Evolutionary conservation across 2,888 invertebrate genomes (phyloP), one percentile per base, ranked within the genome.

Genomic region (Drosophila ezoana): DNA sequence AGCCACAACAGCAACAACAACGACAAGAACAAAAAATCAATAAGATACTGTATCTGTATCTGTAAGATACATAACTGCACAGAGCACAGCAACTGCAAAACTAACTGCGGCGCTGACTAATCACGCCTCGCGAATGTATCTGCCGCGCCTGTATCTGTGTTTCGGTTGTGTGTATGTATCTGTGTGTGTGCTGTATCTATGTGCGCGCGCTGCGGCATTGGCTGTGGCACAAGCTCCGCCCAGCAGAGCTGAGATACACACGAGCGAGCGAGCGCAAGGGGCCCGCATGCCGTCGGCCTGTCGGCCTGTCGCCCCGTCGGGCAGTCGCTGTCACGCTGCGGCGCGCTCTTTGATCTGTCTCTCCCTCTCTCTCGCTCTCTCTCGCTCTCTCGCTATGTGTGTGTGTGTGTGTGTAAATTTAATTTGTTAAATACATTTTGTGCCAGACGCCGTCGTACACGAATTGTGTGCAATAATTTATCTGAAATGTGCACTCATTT

Each of bases 381-480:
- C 44, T 16, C 60, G 28, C 43, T 18, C 32, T 4, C 23, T 1
- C 2, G 4, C n/a, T n/a, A 28, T 47, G 61, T 53, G 14, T 52
- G 57, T 57, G 49, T 68, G 66, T 79, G 51, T 80, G 72, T 79
- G 72, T 80, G 81, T 79, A 81, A 83, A 81, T 87, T 87, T 85
- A 85, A 88, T 87, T 87, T 87, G 87, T 86, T 87, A 82, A 86
- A 86, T 86, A 86, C 83, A 84, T 79, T 79, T 77, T 72, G 80
- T 77, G 84, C 74, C 76, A 76, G 78, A 70, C 80, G 75, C 70
- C 85, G 83, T 72, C 83, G 85, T 82, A 81, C 78, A 84, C 81
- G 81, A 85, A 76, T 84, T 85, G 87, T 89, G 78, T 83, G 81
- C 87, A 85, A 90, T 90, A 89, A 90, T 90, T 90, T 90, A 90